These are phyloP conservation scores for Ctenoplectra terminalis DNA, from an alignment of 1,140 invertebrate species.

Conservation along the genomic window DNA sequence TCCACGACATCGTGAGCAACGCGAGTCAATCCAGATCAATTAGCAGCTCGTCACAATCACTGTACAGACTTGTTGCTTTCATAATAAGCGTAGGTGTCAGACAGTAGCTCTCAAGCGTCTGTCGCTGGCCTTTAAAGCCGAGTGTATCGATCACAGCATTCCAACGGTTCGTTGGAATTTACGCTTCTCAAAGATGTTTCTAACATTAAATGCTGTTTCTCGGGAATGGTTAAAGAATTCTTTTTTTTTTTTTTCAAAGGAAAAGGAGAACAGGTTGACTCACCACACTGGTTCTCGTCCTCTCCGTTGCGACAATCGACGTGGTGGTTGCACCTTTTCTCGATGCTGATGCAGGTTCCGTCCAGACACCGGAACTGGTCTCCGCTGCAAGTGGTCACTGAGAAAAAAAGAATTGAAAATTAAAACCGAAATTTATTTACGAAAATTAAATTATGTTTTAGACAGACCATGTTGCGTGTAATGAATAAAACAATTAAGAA, in stretches of 20 bases:
- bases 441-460: background rate
- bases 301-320: conserved; percentile 86
- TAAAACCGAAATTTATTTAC: background rate
- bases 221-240: background rate
- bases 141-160: background rate
- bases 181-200: background rate
- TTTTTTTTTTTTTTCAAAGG: background rate
- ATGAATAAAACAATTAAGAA: background rate
- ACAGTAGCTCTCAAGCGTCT: background rate
- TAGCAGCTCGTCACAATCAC: background rate
- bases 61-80: conserved; percentile 7
- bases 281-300: conserved; percentile 86
- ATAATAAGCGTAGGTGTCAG: background rate
- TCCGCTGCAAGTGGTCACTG: conserved; percentile 79
- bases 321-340: conserved; percentile 86
- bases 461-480: background rate
- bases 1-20: background rate
- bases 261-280: conserved; percentile 68
- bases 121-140: background rate
- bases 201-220: background rate
- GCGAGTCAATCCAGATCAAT: background rate
- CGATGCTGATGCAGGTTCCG: conserved; percentile 87
- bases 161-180: background rate
- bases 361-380: conserved; percentile 85
- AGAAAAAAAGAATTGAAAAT: conserved; percentile 48